Evolutionary conservation across 64 coral and sea anemone genomes (phyloP).

Genomic region (Trachythela sp.): DNA sequence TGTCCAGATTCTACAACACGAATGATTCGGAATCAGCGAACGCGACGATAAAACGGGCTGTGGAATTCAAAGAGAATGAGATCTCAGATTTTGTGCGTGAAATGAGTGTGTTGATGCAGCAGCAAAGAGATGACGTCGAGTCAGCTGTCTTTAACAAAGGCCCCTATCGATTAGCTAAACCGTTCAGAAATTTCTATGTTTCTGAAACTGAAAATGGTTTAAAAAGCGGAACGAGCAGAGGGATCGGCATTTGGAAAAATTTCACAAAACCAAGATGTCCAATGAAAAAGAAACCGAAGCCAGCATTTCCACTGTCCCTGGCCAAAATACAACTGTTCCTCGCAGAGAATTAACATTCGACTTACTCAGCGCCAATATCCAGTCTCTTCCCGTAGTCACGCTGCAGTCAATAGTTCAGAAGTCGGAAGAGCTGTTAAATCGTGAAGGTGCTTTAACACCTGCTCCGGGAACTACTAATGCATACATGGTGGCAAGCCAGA

Average conservation of each 20-base stretch:
- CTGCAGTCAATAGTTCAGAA: not conserved
- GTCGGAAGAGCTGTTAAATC: not conserved
- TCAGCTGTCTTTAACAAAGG: slow-evolving; percentile 1
- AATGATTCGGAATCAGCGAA: not conserved
- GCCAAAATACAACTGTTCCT: not conserved
- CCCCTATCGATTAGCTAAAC: not conserved
- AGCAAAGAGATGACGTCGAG: slow-evolving; percentile 8
- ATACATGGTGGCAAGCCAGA: not conserved
- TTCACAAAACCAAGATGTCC: not conserved
- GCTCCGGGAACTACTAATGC: not conserved
- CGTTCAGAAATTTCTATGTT: not conserved
- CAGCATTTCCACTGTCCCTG: not conserved
- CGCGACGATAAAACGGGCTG: not conserved
- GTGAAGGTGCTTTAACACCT: not conserved
- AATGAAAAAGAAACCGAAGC: not conserved
- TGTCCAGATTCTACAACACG: too few species aligned
- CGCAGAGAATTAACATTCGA: not conserved
- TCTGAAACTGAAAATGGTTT: not conserved
- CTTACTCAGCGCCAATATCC: not conserved
- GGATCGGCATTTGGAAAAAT: not conserved
- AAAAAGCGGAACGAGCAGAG: not conserved
- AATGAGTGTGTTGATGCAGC: slow-evolving; percentile 5
- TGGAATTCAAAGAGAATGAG: slow-evolving; percentile 6
- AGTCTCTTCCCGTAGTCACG: not conserved
- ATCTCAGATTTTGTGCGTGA: not conserved